phyloP scores from a whole-genome alignment of 2,797 vertebrate species.

The Enteromius radiatus region DNA sequence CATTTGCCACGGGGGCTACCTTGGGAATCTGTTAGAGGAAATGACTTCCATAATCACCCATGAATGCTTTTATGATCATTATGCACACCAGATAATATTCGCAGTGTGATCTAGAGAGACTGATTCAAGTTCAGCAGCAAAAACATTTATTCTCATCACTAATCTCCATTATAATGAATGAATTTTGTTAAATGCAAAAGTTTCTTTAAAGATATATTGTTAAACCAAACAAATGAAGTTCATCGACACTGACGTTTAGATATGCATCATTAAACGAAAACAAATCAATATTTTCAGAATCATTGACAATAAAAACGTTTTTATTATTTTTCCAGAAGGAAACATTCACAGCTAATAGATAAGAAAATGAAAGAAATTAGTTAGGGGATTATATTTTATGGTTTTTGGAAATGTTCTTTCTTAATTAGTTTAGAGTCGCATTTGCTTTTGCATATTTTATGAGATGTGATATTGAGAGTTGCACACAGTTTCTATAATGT shows the following conservation, averaged over 20 bases:
- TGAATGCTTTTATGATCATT: constrained; percentile 24
- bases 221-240: constrained; percentile 13
- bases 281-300: constrained; percentile 32
- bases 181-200: background rate
- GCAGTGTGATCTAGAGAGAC: background rate
- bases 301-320: background rate
- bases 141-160: background rate
- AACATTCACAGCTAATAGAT: background rate
- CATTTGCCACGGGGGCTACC: constrained; percentile 20
- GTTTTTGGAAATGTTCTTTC: constrained; percentile 26
- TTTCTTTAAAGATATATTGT: constrained; percentile 4
- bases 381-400: constrained; percentile 28
- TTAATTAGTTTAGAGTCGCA: constrained; percentile 46
- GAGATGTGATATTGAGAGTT: constrained; percentile 22
- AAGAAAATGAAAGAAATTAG: constrained; percentile 27
- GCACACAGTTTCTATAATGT: constrained; percentile 12
- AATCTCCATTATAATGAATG: background rate
- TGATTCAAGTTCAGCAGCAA: background rate
- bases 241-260: background rate
- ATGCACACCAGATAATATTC: constrained; percentile 12
- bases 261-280: constrained; percentile 18
- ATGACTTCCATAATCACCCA: constrained; percentile 1
- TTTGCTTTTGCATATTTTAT: constrained; percentile 56
- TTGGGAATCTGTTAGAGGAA: constrained; percentile 14
- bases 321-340: background rate